Base-by-base conservation (phyloP, 1,140 invertebrate species). In the Micrasema longulum region DNA sequence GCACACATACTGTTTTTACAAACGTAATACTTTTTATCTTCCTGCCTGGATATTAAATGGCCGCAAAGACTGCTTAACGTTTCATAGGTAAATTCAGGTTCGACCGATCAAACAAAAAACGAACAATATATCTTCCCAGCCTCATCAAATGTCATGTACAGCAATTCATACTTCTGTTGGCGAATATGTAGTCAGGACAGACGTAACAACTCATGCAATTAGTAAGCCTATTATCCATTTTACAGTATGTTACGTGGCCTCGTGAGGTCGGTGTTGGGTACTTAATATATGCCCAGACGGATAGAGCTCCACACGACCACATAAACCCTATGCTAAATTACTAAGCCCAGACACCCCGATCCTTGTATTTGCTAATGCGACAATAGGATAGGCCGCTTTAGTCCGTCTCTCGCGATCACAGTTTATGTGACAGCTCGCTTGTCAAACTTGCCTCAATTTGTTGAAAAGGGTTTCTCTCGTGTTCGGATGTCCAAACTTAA, bases 391-490 rank as follows among this genome's bases (percentile, higher is more conserved):
- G 35, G 14, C 35, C 55, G 55, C 36, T 23, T 60, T 38, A 36
- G 53, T 12, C 11, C 31, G 52, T 55, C 52, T 55, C 52, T 35
- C 5, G 53, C 35, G 35, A 60, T 60, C 35, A 10, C 9, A 38
- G 55, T 20, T 41, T 18, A 38, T 38, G 31, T 60, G 55, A 38
- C 55, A 60, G 55, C 16, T 22, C 35, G 55, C 36, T 60, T 60
- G 55, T 60, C 55, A 60, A 60, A 60, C 35, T 60, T 60, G 55
- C 35, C 16, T 60, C 55, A 60, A 60, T 60, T 60, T 16, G 35
- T 10, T 60, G 55, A 60, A 38, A 60, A 60, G 55, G 55, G 36
- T 60, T n/a, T 10, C 48, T 9, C 16, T 43, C 36, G 35, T 41
- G 53, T 41, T 60, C 48, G 16, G 14, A 20, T 12, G 16, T 60